Conservation (phyloP, 1,140 invertebrate genomes). For the Andrena cerasifolii region DNA sequence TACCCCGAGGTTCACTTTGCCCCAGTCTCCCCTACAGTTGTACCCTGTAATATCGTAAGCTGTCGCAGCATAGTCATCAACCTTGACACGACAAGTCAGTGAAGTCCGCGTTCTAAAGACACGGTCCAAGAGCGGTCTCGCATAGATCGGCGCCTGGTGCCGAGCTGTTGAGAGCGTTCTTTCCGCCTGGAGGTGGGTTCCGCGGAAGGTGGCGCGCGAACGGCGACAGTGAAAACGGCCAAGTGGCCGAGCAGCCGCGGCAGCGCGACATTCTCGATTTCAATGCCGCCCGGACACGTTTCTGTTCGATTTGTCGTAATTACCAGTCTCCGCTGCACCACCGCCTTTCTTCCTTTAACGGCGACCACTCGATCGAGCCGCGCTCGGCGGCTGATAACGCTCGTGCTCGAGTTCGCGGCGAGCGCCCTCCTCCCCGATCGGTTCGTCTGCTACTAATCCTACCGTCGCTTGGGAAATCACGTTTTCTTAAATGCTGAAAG, state of each 20-base stretch:
- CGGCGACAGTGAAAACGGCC: conserved; percentile 54
- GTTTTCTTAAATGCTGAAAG: not conserved
- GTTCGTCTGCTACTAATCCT: too few relatives aligned
- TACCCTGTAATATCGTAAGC: conserved; percentile 21
- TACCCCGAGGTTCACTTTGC: too few relatives aligned
- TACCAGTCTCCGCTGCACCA: conserved; percentile 11
- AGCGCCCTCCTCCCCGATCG: too few relatives aligned
- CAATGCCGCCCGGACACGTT: conserved; percentile 43
- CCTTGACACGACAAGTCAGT: conserved; percentile 57
- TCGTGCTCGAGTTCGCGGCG: too few relatives aligned
- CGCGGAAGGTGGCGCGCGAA: conserved; percentile 36
- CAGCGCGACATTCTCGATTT: conserved; percentile 54
- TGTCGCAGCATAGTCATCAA: conserved; percentile 41
- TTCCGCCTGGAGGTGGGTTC: conserved; percentile 9
- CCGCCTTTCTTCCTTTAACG: not conserved
- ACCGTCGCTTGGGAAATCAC: too few relatives aligned
- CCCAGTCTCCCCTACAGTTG: too few relatives aligned
- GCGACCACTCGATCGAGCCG: not conserved
- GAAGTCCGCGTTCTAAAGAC: conserved; percentile 46
- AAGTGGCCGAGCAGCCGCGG: too few relatives aligned
- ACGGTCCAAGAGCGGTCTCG: conserved; percentile 6
- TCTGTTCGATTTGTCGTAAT: conserved; percentile 33
- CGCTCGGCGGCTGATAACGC: not conserved
- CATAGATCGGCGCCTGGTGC: conserved; percentile 25
- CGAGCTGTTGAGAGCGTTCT: conserved; percentile 3